Evolutionary conservation across 2,888 invertebrate genomes (phyloP).

Genomic region (Chalcosyrphus nemorum): DNA sequence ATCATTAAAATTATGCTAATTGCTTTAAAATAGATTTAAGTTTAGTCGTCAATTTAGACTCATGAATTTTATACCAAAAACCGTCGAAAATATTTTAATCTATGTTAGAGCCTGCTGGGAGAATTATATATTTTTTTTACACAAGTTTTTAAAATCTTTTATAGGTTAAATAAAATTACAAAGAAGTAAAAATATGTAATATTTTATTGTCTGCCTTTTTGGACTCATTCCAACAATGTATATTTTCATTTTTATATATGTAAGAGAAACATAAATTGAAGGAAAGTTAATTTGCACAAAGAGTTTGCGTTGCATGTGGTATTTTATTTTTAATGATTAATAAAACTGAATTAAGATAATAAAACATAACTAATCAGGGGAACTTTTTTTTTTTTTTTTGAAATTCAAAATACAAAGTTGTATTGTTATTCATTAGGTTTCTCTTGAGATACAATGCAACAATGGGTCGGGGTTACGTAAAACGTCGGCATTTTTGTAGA

Average conservation of each 20-base stretch:
- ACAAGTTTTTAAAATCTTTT: not conserved
- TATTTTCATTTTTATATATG: slow-evolving; percentile 5
- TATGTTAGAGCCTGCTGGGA: not conserved
- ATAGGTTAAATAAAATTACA: not conserved
- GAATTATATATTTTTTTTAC: slow-evolving; percentile 22
- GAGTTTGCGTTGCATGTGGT: not conserved
- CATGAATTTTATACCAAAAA: slow-evolving; percentile 27
- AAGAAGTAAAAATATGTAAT: slow-evolving; percentile 14
- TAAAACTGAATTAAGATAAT: not conserved
- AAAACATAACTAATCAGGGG: not conserved
- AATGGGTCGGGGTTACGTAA: not conserved
- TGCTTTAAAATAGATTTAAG: slow-evolving; percentile 26
- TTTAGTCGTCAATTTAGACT: slow-evolving; percentile 38
- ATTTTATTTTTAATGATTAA: not conserved
- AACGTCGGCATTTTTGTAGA: not conserved
- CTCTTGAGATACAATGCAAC: not conserved
- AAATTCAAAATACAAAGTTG: not conserved
- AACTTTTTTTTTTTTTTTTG: not conserved
- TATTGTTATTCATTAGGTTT: not conserved
- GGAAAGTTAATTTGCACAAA: not conserved
- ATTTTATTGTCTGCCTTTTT: not conserved
- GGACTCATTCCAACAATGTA: not conserved
- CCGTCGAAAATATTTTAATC: not conserved
- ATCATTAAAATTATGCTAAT: slow-evolving; percentile 49
- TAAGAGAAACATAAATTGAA: slow-evolving; percentile 16